A percentile compares a stretch with the other conserved stretches of the same genome.
Conservation (phyloP, 2,113 vertebrate genomes). For the Oncorhynchus keta region DNA sequence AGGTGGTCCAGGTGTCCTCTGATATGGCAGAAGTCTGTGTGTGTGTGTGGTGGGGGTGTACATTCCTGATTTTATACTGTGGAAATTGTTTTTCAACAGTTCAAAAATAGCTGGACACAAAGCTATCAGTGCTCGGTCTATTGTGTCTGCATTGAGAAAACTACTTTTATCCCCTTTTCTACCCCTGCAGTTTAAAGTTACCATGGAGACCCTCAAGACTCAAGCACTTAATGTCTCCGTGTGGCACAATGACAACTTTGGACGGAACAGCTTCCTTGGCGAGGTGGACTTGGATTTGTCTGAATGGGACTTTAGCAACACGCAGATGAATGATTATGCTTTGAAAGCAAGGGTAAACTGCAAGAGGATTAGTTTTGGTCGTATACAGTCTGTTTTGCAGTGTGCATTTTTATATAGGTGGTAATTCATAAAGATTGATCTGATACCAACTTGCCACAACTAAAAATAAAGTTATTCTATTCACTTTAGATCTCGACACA, state of each 20-base stretch:
- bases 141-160: background rate
- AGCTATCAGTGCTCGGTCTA: no score
- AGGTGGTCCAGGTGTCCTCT: no score
- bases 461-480: background rate
- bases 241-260: slow-evolving; percentile 92
- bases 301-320: slow-evolving; percentile 86
- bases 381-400: background rate
- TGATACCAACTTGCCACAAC: background rate
- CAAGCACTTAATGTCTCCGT: slow-evolving; percentile 87
- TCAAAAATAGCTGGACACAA: no score
- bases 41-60: no score
- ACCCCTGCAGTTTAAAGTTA: slow-evolving; percentile 82
- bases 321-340: slow-evolving; percentile 82
- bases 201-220: slow-evolving; percentile 72
- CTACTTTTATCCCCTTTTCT: slow-evolving; percentile 10
- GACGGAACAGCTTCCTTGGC: slow-evolving; percentile 90
- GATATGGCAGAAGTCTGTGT: no score
- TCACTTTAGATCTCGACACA: slow-evolving; percentile 36
- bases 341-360: slow-evolving; percentile 82
- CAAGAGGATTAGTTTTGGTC: background rate
- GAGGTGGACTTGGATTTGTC: slow-evolving; percentile 87
- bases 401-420: background rate
- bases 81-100: no score
- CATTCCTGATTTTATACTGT: no score
- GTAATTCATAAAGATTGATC: background rate